Conservation (phyloP, 1,140 invertebrate species). For the Latrodectus geometricus region DNA sequence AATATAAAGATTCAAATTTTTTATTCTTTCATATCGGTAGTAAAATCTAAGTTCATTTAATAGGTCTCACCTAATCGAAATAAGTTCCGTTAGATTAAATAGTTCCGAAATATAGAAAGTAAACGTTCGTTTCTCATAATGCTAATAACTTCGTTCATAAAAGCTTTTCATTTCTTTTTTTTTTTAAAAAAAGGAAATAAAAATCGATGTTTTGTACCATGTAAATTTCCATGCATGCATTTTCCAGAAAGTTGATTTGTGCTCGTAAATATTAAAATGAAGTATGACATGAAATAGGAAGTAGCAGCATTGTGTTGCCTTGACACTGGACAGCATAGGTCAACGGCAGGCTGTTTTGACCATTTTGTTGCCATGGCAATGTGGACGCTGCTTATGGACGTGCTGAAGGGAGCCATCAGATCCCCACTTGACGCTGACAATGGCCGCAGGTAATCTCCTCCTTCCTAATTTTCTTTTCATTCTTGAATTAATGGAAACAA, state of each 20-base stretch:
- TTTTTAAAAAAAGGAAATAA: background rate
- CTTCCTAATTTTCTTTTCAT: slow-evolving; percentile 9
- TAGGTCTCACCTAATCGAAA: too few relatives aligned
- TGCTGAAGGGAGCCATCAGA: background rate
- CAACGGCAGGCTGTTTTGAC: slow-evolving; percentile 49
- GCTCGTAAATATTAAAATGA: slow-evolving; percentile 2
- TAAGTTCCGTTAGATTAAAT: too few relatives aligned
- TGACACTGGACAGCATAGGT: slow-evolving; percentile 48
- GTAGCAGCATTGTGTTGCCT: slow-evolving; percentile 50
- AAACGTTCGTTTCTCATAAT: too few relatives aligned
- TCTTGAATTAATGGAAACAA: background rate
- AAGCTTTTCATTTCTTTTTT: too few relatives aligned
- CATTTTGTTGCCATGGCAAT: slow-evolving; percentile 43
- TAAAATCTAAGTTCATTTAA: too few relatives aligned
- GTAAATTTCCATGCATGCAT: background rate
- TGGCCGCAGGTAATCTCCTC: slow-evolving; percentile 51
- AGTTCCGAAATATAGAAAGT: too few relatives aligned
- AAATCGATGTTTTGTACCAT: background rate
- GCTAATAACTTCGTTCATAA: too few relatives aligned
- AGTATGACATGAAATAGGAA: slow-evolving; percentile 24
- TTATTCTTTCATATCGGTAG: too few relatives aligned
- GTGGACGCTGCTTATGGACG: background rate
- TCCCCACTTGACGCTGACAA: slow-evolving; percentile 12
- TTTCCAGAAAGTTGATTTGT: background rate
- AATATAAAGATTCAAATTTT: too few relatives aligned